Evolutionary conservation across 2,888 invertebrate genomes (phyloP).

Genomic region (Alcis repandata): DNA sequence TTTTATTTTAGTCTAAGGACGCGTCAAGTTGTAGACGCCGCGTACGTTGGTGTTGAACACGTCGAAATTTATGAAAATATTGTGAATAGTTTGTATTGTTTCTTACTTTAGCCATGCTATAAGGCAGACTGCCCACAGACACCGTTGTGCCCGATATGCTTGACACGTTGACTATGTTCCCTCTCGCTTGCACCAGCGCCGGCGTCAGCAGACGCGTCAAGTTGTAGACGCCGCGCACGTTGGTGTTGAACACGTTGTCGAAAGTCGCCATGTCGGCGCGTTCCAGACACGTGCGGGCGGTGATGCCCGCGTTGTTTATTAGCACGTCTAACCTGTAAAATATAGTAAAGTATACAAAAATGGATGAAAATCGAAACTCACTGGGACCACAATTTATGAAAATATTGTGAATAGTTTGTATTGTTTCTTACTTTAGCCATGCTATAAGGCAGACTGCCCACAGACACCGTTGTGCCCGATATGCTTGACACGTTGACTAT

Average conservation of each 20-base stretch:
- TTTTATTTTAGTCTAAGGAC: too few relatives aligned
- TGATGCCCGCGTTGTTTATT: slow-evolving; percentile 85
- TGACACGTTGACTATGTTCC: slow-evolving; percentile 91
- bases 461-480: slow-evolving; percentile 89
- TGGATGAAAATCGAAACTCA: too few relatives aligned
- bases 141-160: slow-evolving; percentile 89
- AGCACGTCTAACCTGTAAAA: slow-evolving; percentile 90
- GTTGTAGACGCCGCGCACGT: slow-evolving; percentile 87
- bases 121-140: slow-evolving; percentile 93
- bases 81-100: slow-evolving; percentile 2
- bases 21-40: slow-evolving; percentile 87
- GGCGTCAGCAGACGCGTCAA: slow-evolving; percentile 89
- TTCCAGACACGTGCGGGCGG: slow-evolving; percentile 68
- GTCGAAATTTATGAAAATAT: too few relatives aligned
- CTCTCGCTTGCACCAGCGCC: slow-evolving; percentile 87
- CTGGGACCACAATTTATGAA: too few relatives aligned
- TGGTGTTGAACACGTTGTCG: slow-evolving; percentile 86
- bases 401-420: too few relatives aligned
- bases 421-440: slow-evolving; percentile 92
- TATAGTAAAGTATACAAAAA: too few relatives aligned
- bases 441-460: slow-evolving; percentile 93
- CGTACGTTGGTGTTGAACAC: slow-evolving; percentile 89
- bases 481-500: slow-evolving; percentile 92
- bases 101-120: slow-evolving; percentile 93
- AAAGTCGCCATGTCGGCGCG: slow-evolving; percentile 55